Conservation (phyloP, 1,140 invertebrate genomes). For the Magallana gigas region DNA sequence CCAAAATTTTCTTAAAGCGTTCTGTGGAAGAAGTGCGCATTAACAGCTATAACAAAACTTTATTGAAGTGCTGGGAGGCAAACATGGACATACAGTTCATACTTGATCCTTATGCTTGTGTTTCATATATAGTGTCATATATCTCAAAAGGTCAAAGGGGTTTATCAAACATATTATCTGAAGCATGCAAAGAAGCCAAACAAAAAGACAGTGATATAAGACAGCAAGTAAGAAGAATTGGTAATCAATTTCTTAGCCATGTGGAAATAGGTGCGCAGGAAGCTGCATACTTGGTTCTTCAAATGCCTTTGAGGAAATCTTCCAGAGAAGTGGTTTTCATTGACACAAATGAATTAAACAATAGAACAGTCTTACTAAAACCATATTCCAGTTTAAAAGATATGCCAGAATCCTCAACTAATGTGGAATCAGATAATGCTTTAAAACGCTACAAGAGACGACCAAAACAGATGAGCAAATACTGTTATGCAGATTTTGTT, state of each 20-base stretch:
- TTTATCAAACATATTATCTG: neutral
- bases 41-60: conserved; percentile 45
- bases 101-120: conserved; percentile 51
- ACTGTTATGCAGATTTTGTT: conserved; percentile 39
- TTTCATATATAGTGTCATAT: conserved; percentile 56
- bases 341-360: conserved; percentile 36
- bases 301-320: conserved; percentile 42
- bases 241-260: conserved; percentile 47
- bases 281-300: conserved; percentile 45
- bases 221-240: conserved; percentile 51
- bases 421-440: conserved; percentile 31
- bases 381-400: conserved; percentile 1
- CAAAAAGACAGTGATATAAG: conserved; percentile 54
- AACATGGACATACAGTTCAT: conserved; percentile 57
- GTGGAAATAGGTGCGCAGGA: conserved; percentile 41
- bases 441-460: conserved; percentile 30
- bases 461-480: neutral
- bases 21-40: conserved; percentile 34
- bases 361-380: conserved; percentile 31
- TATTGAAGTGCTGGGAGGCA: conserved; percentile 49
- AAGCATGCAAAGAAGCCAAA: conserved; percentile 56
- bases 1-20: conserved; percentile 43
- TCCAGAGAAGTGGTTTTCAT: conserved; percentile 30
- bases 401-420: conserved; percentile 25
- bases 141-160: conserved; percentile 48